Evolutionary conservation across 2,113 vertebrate genomes (phyloP).

Genomic region (Sylvietta virens): DNA sequence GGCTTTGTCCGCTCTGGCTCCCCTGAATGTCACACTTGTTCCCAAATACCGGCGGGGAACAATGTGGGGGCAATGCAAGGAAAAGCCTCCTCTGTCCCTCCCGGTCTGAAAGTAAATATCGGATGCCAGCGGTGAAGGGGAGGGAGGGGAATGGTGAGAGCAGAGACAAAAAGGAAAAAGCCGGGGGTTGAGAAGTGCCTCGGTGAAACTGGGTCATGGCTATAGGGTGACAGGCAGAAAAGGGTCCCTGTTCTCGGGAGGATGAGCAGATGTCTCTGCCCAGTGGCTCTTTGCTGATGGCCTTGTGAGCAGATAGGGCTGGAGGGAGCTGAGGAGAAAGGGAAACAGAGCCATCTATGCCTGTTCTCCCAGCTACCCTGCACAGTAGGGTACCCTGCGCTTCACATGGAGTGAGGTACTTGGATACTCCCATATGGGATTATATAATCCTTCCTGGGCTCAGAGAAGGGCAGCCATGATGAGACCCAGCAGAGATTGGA

Average conservation of each 20-base stretch:
- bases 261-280: not conserved
- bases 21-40: constrained; percentile 71
- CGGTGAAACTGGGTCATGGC: constrained; percentile 51
- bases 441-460: not conserved
- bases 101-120: constrained; percentile 27
- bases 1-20: constrained; percentile 42
- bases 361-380: not conserved
- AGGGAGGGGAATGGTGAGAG: not conserved
- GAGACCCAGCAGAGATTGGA: not conserved
- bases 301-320: accelerated
- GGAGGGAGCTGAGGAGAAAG: not conserved
- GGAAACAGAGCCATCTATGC: not conserved
- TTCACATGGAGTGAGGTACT: not conserved
- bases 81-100: constrained; percentile 36
- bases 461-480: not conserved
- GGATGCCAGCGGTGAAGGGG: not conserved
- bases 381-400: accelerated
- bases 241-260: not conserved
- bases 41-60: constrained; percentile 44
- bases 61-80: constrained; percentile 23
- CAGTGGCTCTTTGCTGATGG: not conserved
- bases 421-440: not conserved
- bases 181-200: not conserved
- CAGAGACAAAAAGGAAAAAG: not conserved
- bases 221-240: constrained; percentile 39